Evolutionary conservation across 2,797 vertebrate genomes (phyloP), one percentile per base, ranked within the genome.

Genomic region (Propithecus deckenii): DNA sequence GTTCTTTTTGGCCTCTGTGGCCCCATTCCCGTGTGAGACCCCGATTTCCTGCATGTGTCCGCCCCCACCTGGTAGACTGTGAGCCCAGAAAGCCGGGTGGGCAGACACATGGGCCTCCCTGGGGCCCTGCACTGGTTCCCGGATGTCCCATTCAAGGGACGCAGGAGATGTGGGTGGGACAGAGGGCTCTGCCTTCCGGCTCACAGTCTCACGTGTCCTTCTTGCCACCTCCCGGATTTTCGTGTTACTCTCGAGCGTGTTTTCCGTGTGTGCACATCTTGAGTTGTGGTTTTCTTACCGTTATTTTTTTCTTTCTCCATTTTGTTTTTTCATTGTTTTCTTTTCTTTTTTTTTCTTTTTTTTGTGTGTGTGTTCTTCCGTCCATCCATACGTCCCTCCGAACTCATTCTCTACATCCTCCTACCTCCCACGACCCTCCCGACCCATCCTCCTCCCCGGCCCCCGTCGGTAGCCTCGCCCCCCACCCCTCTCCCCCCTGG

Each of bases 401-500:
- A 91, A 80, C 74, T 79, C 14, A 0, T 76, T 91, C 83, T 95
- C 65, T 96, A 38, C 85, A 57, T 72, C 67, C 30, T 86, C 90
- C n/a, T 81, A 8, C 30, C 38, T 46, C n/a, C n/a, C 18, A 48
- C 55, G 20, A 35, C 35, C 43, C 81, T 50, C 71, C 52, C 65
- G n/a, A 32, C 93, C 83, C 38, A 30, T n/a, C 59, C 69, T 63
- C 22, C 43, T 38, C 81, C 88, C 23, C 22, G 57, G 67, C 90
- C 95, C 86, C 89, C 7, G 38, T 76, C 48, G 90, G 96, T 98
- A 99, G 99, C 98, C 99, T 94, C 98, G 98, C 75, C 98, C 99
- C 86, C 99, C 99, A 94, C 98, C 98, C 59, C 98, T 99, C 96
- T 98, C 98, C 93, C 99, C 99, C 83, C 98, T 98, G 98, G 92